Percentiles rank a stretch among this genome's conserved stretches.
Evolutionary conservation across 1,140 invertebrate species (phyloP).

Genomic region (Lasioglossum albipes): DNA sequence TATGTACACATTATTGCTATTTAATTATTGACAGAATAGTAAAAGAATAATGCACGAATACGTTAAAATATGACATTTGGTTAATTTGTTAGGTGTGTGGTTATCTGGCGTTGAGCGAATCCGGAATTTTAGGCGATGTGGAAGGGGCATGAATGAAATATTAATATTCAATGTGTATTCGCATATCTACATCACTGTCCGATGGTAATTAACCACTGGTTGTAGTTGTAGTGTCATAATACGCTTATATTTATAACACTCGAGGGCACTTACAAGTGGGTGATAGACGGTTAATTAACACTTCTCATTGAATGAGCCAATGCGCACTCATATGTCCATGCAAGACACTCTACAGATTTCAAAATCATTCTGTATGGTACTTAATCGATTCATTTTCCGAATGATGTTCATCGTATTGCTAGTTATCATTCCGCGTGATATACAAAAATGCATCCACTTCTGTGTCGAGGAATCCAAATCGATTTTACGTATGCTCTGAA

Average conservation of each 20-base stretch:
- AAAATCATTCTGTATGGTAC: background rate
- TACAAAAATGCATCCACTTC: background rate
- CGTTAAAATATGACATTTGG: too few species aligned
- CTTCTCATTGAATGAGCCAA: background rate
- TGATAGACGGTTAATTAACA: slow-evolving; percentile 46
- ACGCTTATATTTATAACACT: slow-evolving; percentile 34
- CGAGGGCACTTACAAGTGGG: slow-evolving; percentile 37
- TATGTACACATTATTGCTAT: too few species aligned
- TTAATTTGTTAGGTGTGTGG: too few species aligned
- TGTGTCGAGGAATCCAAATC: too few species aligned
- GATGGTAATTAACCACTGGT: slow-evolving; percentile 9
- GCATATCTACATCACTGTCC: slow-evolving; percentile 3
- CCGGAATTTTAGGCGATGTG: background rate
- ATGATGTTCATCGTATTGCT: background rate
- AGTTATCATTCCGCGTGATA: background rate
- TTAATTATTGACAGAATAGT: too few species aligned
- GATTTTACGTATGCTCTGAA: too few species aligned
- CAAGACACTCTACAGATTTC: background rate
- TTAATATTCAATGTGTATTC: slow-evolving; percentile 32
- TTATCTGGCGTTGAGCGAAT: background rate
- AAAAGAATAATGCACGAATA: too few species aligned
- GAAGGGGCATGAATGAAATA: slow-evolving; percentile 11
- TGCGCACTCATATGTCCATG: background rate
- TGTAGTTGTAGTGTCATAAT: slow-evolving; percentile 37
- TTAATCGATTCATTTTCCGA: background rate